Evolutionary conservation across 2,888 invertebrate genomes (phyloP).

Genomic region (Lithophane semibrunnea): DNA sequence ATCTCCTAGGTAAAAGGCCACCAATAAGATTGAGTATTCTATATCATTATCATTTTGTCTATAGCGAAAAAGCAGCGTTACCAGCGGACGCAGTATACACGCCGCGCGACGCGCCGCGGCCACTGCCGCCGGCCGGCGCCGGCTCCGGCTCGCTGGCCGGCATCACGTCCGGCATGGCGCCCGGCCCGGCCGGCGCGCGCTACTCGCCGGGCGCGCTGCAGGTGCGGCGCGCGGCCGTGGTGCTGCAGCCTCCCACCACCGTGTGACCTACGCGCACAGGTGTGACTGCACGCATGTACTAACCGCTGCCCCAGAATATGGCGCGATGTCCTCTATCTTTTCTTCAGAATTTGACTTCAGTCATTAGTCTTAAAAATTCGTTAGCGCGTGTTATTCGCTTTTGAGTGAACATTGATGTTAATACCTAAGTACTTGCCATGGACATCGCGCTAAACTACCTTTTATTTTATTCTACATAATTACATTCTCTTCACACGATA

Average conservation of each 20-base stretch:
- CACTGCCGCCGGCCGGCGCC: conserved; percentile 69
- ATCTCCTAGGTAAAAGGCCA: neutral
- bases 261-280: conserved; percentile 83
- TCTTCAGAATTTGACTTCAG: neutral
- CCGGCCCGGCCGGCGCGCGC: conserved; percentile 92
- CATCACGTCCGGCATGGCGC: conserved; percentile 66
- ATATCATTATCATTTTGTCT: neutral
- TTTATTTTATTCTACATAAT: neutral
- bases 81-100: conserved; percentile 95
- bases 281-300: conserved; percentile 70
- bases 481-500: neutral
- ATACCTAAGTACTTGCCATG: conserved; percentile 8
- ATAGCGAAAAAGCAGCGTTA: conserved; percentile 91
- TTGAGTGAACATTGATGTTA: neutral
- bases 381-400: neutral
- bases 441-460: neutral
- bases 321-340: neutral
- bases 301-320: conserved; percentile 28
- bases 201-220: conserved; percentile 95
- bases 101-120: conserved; percentile 81
- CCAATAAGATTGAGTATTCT: neutral
- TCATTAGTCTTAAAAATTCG: neutral
- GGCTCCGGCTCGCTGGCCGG: conserved; percentile 93
- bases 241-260: conserved; percentile 96
- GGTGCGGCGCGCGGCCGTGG: conserved; percentile 97